Percentiles rank a stretch among this genome's conserved stretches.
phyloP scores from a whole-genome alignment of 2,888 invertebrate species.

The Chaitophorus viminalis region DNA sequence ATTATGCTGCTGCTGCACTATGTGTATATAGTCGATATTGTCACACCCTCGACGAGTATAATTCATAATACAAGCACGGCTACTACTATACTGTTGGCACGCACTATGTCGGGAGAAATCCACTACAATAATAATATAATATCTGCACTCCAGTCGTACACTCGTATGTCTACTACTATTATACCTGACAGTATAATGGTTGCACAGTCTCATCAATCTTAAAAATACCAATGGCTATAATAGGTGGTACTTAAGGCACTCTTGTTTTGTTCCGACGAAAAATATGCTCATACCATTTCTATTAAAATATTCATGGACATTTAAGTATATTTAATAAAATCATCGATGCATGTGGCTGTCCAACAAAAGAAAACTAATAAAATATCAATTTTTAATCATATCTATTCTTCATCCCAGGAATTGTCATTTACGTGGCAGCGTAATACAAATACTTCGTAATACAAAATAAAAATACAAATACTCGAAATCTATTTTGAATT shows the following conservation, averaged over 20 bases:
- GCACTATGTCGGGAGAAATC: slow-evolving; percentile 25
- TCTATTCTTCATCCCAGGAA: neutral
- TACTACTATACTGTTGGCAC: slow-evolving; percentile 35
- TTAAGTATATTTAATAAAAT: neutral
- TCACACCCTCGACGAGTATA: slow-evolving; percentile 39
- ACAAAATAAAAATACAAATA: too few relatives aligned
- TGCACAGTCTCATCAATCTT: slow-evolving; percentile 48
- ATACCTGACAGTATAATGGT: slow-evolving; percentile 17
- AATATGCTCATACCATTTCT: neutral
- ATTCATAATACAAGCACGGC: slow-evolving; percentile 12
- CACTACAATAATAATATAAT: slow-evolving; percentile 16
- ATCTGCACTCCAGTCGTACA: neutral
- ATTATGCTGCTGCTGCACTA: neutral
- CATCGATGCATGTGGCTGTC: slow-evolving; percentile 1
- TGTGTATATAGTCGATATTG: slow-evolving; percentile 43
- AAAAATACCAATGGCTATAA: neutral
- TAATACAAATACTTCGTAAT: too few relatives aligned
- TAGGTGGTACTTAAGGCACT: neutral
- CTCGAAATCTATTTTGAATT: too few relatives aligned
- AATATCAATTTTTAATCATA: neutral
- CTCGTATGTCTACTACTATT: too few relatives aligned
- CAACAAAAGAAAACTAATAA: slow-evolving; percentile 16
- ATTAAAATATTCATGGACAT: neutral
- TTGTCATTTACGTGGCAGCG: neutral
- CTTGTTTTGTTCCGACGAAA: neutral